Evolutionary conservation across 2,113 vertebrate species (phyloP).

Genomic region (Mixornis gularis): DNA sequence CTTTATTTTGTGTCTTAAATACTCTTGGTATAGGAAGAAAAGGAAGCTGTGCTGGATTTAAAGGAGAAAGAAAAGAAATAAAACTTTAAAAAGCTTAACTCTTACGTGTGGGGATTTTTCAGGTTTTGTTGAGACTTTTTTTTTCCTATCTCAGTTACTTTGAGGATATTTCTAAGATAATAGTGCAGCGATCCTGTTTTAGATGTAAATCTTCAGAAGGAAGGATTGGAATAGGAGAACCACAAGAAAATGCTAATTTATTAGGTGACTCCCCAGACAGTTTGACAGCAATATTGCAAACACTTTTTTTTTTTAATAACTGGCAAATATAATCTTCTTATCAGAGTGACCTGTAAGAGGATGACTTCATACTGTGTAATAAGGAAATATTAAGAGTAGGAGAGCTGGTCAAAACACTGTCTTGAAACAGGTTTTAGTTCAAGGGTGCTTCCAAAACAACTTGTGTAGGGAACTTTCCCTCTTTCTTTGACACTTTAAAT

Average conservation of each 20-base stretch:
- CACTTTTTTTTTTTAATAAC: neutral
- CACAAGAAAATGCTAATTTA: neutral
- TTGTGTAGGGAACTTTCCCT: neutral
- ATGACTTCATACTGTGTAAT: neutral
- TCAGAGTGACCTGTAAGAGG: neutral
- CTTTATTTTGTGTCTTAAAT: neutral
- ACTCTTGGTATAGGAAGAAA: neutral
- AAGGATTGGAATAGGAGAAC: neutral
- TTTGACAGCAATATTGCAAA: neutral
- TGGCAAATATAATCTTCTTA: neutral
- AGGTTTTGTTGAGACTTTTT: neutral
- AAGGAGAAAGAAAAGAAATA: neutral
- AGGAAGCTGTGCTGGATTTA: neutral
- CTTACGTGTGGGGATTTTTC: neutral
- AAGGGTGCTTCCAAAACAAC: neutral
- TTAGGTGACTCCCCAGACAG: neutral
- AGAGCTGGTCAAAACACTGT: neutral
- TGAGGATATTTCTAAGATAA: neutral
- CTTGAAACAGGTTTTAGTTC: neutral
- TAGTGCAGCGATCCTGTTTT: neutral
- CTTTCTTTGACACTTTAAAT: neutral
- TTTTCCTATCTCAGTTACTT: neutral
- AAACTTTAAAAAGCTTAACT: neutral
- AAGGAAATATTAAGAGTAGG: neutral
- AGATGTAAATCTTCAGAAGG: neutral